Evolutionary conservation across 2,797 vertebrate genomes (phyloP), one percentile per base, ranked within the genome.

Genomic region (Salmo trutta): DNA sequence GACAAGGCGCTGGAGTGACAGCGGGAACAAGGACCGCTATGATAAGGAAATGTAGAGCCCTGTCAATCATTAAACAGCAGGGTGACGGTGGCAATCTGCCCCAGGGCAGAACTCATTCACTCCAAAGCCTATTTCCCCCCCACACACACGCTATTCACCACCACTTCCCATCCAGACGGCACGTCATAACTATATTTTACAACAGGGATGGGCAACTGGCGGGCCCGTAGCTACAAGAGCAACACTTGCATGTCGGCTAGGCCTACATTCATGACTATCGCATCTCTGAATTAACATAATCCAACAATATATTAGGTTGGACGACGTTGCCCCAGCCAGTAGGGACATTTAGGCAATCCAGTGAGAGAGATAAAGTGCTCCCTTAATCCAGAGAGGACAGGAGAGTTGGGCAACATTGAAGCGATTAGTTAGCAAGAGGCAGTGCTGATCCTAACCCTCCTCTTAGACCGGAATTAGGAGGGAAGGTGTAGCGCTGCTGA

Each of bases 41-140:
- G 87, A 90, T 91, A 84, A 91, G 89, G 88, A 88, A 83, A 85
- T 62, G 80, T 65, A 80, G 69, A 86, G 54, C 15, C 74, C 76
- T 82, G 74, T 76, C 80, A 54, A 74, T 81, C 78, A 85, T 77
- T 21, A 71, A 31, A 5, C 54, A 41, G 77, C 54, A 21, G 76
- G 41, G 41, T 78, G 78, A 21, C 53, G 66, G 16, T 79, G 78
- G 24, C 75, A 75, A 72, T 74, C 62, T 75, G 53, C 36, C 62
- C 81, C 2, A 56, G 51, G 56, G 56, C 16, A 10, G 5, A 66
- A 59, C 75, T 76, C 54, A 69, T 21, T 54, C 47, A 76, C 21
- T 54, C 2, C 41, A 47, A 47, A 10, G 2, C 10, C 2, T 12
- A 12, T 47, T 10, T 4, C 1, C 31, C 5, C 33, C 33, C 41